Evolutionary conservation across 2,888 invertebrate genomes (phyloP).

Genomic region (Dryocosmus kuriphilus): DNA sequence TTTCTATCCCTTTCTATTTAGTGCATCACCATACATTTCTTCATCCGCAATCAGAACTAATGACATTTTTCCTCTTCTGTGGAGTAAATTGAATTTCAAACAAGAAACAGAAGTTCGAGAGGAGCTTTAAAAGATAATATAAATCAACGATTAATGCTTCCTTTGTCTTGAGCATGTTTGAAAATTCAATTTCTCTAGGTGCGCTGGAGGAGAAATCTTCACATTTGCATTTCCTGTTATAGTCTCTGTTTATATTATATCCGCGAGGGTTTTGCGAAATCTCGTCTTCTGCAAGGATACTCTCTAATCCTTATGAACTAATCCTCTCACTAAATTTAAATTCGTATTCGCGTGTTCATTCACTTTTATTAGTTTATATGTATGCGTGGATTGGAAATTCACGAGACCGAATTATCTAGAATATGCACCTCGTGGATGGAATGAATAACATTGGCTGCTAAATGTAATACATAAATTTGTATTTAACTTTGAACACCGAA

Average conservation of each 20-base stretch:
- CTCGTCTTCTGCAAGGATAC: neutral
- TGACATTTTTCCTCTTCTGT: neutral
- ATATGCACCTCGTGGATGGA: neutral
- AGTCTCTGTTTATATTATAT: neutral
- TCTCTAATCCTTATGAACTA: neutral
- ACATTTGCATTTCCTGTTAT: neutral
- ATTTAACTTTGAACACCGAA: neutral
- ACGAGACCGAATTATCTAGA: neutral
- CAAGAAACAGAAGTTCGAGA: neutral
- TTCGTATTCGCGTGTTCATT: neutral
- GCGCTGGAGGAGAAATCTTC: neutral
- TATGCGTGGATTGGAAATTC: neutral
- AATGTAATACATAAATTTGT: neutral
- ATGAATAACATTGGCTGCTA: neutral
- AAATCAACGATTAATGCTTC: neutral
- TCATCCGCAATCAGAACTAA: neutral
- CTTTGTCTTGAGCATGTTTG: neutral
- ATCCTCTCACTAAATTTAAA: neutral
- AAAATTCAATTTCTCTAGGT: conserved; percentile 4
- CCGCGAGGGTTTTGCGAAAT: neutral
- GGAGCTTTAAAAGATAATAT: conserved; percentile 2
- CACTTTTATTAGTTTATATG: neutral
- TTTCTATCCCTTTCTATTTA: no score
- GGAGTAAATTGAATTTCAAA: neutral
- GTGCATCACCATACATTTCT: neutral